Evolutionary conservation across 2,113 vertebrate genomes (phyloP).

Genomic region (Calyptomena viridis): DNA sequence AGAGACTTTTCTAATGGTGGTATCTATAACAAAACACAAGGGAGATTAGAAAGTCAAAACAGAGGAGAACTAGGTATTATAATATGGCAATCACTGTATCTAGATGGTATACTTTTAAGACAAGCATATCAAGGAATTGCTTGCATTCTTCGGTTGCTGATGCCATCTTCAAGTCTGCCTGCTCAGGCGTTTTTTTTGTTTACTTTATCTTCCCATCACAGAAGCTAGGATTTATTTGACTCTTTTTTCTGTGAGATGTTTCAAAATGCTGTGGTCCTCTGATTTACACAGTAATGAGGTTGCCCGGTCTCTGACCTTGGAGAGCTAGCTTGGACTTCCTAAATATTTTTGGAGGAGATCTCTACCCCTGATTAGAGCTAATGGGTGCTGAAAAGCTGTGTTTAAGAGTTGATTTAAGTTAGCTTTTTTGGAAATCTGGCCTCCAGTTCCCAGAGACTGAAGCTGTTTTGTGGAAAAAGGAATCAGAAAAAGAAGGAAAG

Average conservation of each 20-base stretch:
- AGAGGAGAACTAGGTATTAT: not conserved
- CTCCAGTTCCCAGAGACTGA: not conserved
- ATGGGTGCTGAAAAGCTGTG: slow-evolving; percentile 30
- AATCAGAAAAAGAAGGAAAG: not conserved
- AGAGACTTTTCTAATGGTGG: not conserved
- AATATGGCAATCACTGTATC: not conserved
- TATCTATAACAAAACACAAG: not conserved
- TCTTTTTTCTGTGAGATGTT: not conserved
- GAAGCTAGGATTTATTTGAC: not conserved
- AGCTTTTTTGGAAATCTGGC: not conserved
- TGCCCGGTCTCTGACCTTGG: slow-evolving; percentile 40
- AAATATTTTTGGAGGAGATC: slow-evolving; percentile 37
- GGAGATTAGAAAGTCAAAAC: not conserved
- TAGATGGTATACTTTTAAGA: not conserved
- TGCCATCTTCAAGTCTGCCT: not conserved
- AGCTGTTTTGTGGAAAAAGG: not conserved
- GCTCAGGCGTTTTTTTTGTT: not conserved
- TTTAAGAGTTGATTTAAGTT: not conserved
- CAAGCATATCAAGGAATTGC: not conserved
- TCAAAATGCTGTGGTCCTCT: not conserved
- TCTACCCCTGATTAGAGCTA: not conserved
- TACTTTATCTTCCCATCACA: not conserved
- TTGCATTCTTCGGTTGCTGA: not conserved
- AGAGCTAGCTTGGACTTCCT: slow-evolving; percentile 20
- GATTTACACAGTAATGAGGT: slow-evolving; percentile 34